A percentile compares a stretch with the other conserved stretches of the same genome.
phyloP scores from a whole-genome alignment of 2,888 invertebrate genomes.

The Cosmorhoe ocellata region DNA sequence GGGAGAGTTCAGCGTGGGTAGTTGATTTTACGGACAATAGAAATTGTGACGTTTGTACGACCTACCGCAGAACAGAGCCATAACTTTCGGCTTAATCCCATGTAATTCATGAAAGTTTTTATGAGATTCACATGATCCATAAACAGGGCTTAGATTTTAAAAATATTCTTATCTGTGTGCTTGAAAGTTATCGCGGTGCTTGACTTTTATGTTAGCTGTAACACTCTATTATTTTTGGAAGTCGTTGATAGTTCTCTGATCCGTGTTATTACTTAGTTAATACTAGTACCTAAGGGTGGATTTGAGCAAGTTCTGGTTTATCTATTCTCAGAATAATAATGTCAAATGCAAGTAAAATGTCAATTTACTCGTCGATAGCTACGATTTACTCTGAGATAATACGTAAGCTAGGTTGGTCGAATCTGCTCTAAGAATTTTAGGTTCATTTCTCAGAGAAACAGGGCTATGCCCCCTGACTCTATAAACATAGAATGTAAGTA shows the following conservation, averaged over 20 bases:
- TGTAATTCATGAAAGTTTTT: constrained; percentile 68
- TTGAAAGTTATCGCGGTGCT: constrained; percentile 30
- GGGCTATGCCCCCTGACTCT: too few relatives aligned
- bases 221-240: constrained; percentile 30
- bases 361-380: too few relatives aligned
- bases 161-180: constrained; percentile 45
- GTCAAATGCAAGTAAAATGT: too few relatives aligned
- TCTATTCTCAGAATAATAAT: too few relatives aligned
- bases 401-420: too few relatives aligned
- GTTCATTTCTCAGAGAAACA: too few relatives aligned
- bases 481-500: too few relatives aligned
- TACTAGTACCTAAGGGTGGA: neutral
- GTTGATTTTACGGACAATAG: constrained; percentile 32
- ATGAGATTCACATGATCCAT: constrained; percentile 61
- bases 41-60: constrained; percentile 47
- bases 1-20: neutral
- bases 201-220: constrained; percentile 27
- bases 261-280: constrained; percentile 1
- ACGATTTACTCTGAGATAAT: too few relatives aligned
- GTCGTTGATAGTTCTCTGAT: constrained; percentile 19
- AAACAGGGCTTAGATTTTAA: constrained; percentile 48
- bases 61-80: constrained; percentile 73
- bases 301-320: too few relatives aligned
- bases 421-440: too few relatives aligned
- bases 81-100: constrained; percentile 69